phyloP scores from a whole-genome alignment of 2,113 vertebrate genomes.

The Geococcyx californianus region DNA sequence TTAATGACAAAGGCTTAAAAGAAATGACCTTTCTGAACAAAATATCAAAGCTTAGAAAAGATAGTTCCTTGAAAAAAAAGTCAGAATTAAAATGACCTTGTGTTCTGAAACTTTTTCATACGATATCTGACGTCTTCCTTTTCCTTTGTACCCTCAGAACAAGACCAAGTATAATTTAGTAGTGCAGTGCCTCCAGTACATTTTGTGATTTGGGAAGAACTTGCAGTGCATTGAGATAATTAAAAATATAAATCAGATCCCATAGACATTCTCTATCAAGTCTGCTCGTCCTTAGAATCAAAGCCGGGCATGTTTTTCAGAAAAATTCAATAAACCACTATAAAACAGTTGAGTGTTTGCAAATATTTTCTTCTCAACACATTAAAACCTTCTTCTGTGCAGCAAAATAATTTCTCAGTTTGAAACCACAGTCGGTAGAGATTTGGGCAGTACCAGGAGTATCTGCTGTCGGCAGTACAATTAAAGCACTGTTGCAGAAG shows the following conservation, averaged over 20 bases:
- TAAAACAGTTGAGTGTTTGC: neutral
- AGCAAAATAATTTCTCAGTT: neutral
- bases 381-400: neutral
- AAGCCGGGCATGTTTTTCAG: neutral
- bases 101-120: slow-evolving; percentile 74
- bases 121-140: slow-evolving; percentile 70
- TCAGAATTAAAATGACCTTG: slow-evolving; percentile 78
- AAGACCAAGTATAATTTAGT: neutral
- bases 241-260: neutral
- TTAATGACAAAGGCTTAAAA: slow-evolving; percentile 82
- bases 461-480: slow-evolving; percentile 29
- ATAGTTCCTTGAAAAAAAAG: slow-evolving; percentile 67
- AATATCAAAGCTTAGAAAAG: slow-evolving; percentile 77
- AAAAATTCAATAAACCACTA: neutral
- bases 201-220: slow-evolving; percentile 4
- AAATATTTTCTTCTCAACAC: neutral
- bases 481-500: neutral
- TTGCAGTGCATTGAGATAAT: neutral
- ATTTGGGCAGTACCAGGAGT: neutral
- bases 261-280: neutral
- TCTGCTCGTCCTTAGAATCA: neutral
- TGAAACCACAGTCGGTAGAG: neutral
- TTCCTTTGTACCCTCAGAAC: slow-evolving; percentile 46
- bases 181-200: slow-evolving; percentile 28
- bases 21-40: slow-evolving; percentile 78